Evolutionary conservation across 1,140 invertebrate genomes (phyloP).

Genomic region (Phortica variegata): DNA sequence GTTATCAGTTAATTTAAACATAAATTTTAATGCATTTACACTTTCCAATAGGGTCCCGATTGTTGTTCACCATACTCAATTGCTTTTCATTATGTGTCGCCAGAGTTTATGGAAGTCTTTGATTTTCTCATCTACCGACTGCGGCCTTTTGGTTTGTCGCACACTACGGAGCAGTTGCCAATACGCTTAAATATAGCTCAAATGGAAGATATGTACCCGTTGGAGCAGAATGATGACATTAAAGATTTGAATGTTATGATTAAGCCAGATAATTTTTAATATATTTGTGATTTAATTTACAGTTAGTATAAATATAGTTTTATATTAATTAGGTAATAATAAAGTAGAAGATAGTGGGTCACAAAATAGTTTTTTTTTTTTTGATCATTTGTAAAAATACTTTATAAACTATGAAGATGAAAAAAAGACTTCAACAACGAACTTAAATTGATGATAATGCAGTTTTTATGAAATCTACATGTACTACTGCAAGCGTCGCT

Average conservation of each 20-base stretch:
- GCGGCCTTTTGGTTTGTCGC: conserved; percentile 9
- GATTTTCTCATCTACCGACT: conserved; percentile 37
- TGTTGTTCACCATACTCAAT: conserved; percentile 40
- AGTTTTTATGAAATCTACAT: no score
- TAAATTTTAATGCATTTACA: not conserved
- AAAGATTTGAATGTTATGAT: conserved; percentile 32
- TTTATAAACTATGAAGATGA: no score
- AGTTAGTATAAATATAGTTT: no score
- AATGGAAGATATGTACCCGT: conserved; percentile 25
- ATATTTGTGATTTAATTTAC: not conserved
- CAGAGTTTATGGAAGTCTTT: conserved; percentile 35
- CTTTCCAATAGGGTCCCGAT: conserved; percentile 17
- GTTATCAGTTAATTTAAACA: no score
- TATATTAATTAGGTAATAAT: no score
- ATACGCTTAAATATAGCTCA: conserved; percentile 9
- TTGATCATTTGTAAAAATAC: no score
- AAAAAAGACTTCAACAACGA: no score
- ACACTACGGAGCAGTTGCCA: conserved; percentile 4
- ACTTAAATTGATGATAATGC: no score
- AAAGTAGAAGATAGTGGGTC: no score
- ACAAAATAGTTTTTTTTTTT: no score
- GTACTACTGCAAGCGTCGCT: no score
- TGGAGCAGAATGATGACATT: conserved; percentile 28
- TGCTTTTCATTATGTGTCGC: conserved; percentile 35
- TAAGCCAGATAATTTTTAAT: conserved; percentile 37